These are phyloP conservation scores for Falco naumanni DNA, from an alignment of 2,797 vertebrate genomes.

Conservation along the genomic window DNA sequence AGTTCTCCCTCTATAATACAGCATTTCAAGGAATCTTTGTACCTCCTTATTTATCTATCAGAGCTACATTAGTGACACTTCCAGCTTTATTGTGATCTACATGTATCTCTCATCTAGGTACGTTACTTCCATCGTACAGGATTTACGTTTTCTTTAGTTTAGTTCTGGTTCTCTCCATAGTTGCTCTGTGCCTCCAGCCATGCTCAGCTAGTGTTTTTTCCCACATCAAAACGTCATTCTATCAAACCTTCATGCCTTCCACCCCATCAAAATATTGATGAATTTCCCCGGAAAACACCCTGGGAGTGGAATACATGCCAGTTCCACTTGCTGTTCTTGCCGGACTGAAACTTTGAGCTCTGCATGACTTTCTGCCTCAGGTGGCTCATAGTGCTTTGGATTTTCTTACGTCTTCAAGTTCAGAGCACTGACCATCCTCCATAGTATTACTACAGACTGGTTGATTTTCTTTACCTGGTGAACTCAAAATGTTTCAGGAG, in stretches of 20 bases:
- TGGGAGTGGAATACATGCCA: constrained; percentile 31
- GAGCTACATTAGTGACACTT: neutral
- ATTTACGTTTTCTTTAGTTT: constrained; percentile 14
- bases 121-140: neutral
- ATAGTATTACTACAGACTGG: neutral
- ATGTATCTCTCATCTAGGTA: neutral
- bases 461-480: constrained; percentile 17
- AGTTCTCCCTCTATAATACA: neutral
- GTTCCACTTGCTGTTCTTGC: constrained; percentile 44
- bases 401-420: constrained; percentile 42
- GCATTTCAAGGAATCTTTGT: neutral
- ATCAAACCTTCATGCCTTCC: constrained; percentile 64
- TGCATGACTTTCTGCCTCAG: constrained; percentile 50
- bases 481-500: neutral
- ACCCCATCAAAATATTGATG: constrained; percentile 65
- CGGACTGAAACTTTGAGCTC: constrained; percentile 41
- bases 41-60: neutral
- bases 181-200: constrained; percentile 32
- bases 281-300: constrained; percentile 39
- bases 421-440: constrained; percentile 37
- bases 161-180: neutral
- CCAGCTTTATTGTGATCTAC: neutral
- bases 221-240: constrained; percentile 53
- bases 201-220: neutral
- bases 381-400: constrained; percentile 25